phyloP scores from a whole-genome alignment of 2,888 invertebrate genomes.

The Dastarcus helophoroides region DNA sequence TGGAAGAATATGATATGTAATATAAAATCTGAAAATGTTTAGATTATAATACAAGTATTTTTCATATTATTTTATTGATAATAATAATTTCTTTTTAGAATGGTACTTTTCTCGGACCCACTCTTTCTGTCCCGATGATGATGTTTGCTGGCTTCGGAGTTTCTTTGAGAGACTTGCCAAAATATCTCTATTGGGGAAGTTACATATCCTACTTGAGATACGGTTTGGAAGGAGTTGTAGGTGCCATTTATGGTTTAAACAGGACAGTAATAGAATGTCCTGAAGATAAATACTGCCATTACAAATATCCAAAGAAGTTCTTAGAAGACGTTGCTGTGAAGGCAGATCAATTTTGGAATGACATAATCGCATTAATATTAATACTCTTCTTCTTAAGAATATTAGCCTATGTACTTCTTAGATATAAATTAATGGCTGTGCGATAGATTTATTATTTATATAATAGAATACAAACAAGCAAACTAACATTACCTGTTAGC shows the following conservation, averaged over 20 bases:
- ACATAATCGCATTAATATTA: slow-evolving; percentile 58
- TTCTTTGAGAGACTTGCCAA: slow-evolving; percentile 72
- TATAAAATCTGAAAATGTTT: too few species aligned
- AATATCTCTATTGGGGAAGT: slow-evolving; percentile 81
- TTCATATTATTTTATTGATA: too few species aligned
- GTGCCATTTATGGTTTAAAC: slow-evolving; percentile 73
- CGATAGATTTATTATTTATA: slow-evolving; percentile 41
- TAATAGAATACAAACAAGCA: too few species aligned
- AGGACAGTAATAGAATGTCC: slow-evolving; percentile 66
- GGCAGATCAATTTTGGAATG: slow-evolving; percentile 73
- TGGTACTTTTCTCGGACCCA: slow-evolving; percentile 89
- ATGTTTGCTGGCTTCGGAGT: slow-evolving; percentile 96
- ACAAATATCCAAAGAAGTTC: slow-evolving; percentile 70
- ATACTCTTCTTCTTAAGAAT: slow-evolving; percentile 57
- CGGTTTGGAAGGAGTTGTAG: slow-evolving; percentile 77
- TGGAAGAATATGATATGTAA: too few species aligned
- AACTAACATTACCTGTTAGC: too few species aligned
- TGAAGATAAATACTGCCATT: slow-evolving; percentile 67
- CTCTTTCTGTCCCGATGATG: slow-evolving; percentile 86
- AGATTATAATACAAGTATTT: too few species aligned
- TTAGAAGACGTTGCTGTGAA: slow-evolving; percentile 70
- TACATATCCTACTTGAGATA: slow-evolving; percentile 86
- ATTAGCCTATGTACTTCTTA: slow-evolving; percentile 59
- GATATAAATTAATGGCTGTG: slow-evolving; percentile 61
- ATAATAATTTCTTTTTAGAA: slow-evolving; percentile 62